These are phyloP conservation scores for Molorchus minor DNA, from an alignment of 2,888 invertebrate genomes.

Conservation along the genomic window DNA sequence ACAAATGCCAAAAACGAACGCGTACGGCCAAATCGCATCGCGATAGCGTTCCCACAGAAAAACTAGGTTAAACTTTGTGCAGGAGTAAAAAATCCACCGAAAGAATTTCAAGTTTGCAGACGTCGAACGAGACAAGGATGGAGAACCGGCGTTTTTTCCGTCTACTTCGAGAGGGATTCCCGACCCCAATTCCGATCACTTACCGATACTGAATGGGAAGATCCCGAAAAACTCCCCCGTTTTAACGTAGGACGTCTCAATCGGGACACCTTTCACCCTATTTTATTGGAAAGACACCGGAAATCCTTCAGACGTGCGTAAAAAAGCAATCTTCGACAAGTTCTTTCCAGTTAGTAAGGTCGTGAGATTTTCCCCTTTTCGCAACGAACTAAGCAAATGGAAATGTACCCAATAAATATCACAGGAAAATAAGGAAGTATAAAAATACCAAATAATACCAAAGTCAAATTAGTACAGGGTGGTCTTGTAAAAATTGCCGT, in stretches of 20 bases:
- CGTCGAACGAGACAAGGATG: slow-evolving; percentile 32
- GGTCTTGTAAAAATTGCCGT: too few relatives aligned
- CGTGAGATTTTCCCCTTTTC: too few relatives aligned
- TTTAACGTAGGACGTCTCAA: slow-evolving; percentile 43
- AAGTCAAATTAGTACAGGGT: too few relatives aligned
- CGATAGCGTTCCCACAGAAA: slow-evolving; percentile 40
- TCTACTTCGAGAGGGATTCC: slow-evolving; percentile 39
- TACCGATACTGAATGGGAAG: slow-evolving; percentile 47
- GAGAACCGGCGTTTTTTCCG: slow-evolving; percentile 33
- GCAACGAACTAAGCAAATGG: too few relatives aligned
- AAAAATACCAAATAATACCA: too few relatives aligned
- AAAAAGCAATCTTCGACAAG: slow-evolving; percentile 29
- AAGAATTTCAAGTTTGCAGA: slow-evolving; percentile 45
- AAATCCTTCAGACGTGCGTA: slow-evolving; percentile 46
- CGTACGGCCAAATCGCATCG: slow-evolving; percentile 31
- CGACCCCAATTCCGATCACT: slow-evolving; percentile 49
- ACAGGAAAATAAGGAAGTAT: too few relatives aligned
- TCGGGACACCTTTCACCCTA: slow-evolving; percentile 47
- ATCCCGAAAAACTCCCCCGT: slow-evolving; percentile 45
- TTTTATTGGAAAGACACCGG: slow-evolving; percentile 49
- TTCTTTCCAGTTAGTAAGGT: slow-evolving; percentile 45
- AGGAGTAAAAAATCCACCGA: slow-evolving; percentile 36
- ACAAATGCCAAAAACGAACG: slow-evolving; percentile 17
- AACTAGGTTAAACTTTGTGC: slow-evolving; percentile 44
- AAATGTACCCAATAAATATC: too few relatives aligned